These are phyloP conservation scores for Conger conger DNA, from an alignment of 2,113 vertebrate genomes.

Conservation along the genomic window DNA sequence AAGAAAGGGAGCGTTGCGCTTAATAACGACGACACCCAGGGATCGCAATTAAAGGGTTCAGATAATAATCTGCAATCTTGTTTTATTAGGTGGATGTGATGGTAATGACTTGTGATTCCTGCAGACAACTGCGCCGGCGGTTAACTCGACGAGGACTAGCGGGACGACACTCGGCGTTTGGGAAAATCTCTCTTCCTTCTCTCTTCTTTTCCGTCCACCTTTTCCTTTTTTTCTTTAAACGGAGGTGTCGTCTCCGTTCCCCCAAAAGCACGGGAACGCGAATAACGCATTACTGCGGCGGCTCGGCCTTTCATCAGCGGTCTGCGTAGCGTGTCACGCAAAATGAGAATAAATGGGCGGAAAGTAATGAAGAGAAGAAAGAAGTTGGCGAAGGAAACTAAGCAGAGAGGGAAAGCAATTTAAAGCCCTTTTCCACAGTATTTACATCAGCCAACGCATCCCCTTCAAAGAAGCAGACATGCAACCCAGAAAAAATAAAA, in stretches of 20 bases:
- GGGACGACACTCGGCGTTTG: neutral
- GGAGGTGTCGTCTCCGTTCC: slow-evolving; percentile 36
- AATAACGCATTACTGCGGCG: slow-evolving; percentile 25
- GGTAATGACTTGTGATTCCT: slow-evolving; percentile 48
- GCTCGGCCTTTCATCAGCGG: slow-evolving; percentile 40
- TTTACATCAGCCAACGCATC: slow-evolving; percentile 47
- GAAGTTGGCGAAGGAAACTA: slow-evolving; percentile 40
- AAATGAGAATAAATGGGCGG: slow-evolving; percentile 28
- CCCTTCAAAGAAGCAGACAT: slow-evolving; percentile 27
- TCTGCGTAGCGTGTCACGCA: slow-evolving; percentile 34
- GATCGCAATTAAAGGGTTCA: slow-evolving; percentile 54
- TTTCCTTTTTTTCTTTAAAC: slow-evolving; percentile 32
- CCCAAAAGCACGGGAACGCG: slow-evolving; percentile 36
- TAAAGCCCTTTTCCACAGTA: slow-evolving; percentile 32
- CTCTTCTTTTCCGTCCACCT: neutral
- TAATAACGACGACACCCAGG: slow-evolving; percentile 51
- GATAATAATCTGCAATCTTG: slow-evolving; percentile 53
- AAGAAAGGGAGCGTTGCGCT: slow-evolving; percentile 24
- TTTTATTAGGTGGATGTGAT: slow-evolving; percentile 51
- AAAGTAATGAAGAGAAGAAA: slow-evolving; percentile 19
- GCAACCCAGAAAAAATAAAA: neutral
- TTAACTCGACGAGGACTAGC: slow-evolving; percentile 33
- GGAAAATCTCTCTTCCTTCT: too few species aligned
- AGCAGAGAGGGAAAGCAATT: slow-evolving; percentile 31
- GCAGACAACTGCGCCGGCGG: slow-evolving; percentile 29